Percentiles rank a stretch among this genome's conserved stretches.
phyloP scores from a whole-genome alignment of 1,140 invertebrate species.

The Drosophila arawakana region DNA sequence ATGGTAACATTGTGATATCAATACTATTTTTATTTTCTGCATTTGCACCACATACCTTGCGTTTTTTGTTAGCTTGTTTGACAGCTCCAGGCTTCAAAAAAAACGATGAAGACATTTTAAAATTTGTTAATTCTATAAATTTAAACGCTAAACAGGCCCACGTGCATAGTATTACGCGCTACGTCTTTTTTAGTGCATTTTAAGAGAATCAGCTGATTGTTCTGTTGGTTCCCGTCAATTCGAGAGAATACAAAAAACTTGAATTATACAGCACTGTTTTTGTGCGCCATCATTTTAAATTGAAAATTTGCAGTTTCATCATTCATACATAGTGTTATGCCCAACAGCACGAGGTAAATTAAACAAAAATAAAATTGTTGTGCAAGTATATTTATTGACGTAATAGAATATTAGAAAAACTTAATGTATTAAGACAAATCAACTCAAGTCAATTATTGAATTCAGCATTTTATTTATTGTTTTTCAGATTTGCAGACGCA shows the following conservation, averaged over 20 bases:
- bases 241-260: neutral
- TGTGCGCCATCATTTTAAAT: neutral
- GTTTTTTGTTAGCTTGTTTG: constrained; percentile 84
- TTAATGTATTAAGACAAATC: constrained; percentile 20
- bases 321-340: neutral
- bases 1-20: constrained; percentile 41
- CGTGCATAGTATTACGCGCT: constrained; percentile 59
- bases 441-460: constrained; percentile 31
- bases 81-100: constrained; percentile 87
- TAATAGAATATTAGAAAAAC: constrained; percentile 25
- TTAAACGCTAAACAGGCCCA: constrained; percentile 53
- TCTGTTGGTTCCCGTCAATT: constrained; percentile 3
- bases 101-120: constrained; percentile 85
- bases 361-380: neutral
- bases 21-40: neutral
- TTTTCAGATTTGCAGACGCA: constrained; percentile 53
- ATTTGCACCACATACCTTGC: constrained; percentile 84
- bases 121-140: constrained; percentile 26
- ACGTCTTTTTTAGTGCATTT: constrained; percentile 44
- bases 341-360: neutral
- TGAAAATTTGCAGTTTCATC: neutral
- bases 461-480: constrained; percentile 54
- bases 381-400: constrained; percentile 27
- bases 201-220: constrained; percentile 29
- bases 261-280: neutral